These are phyloP conservation scores for Pollimyrus isidori DNA, from an alignment of 2,113 vertebrate species.

Conservation along the genomic window DNA sequence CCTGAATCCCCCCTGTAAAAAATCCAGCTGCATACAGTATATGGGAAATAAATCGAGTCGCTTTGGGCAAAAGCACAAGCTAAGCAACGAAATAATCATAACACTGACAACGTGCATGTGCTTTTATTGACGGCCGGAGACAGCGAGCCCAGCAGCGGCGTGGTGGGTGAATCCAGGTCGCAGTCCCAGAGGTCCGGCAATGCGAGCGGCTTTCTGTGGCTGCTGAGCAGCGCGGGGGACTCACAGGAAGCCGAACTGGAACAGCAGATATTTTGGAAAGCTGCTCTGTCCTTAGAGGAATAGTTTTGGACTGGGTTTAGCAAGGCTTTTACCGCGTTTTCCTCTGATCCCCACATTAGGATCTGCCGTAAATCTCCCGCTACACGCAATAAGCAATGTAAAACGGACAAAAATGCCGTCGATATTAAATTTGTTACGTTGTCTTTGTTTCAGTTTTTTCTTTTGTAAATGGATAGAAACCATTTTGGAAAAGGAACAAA, in stretches of 20 bases:
- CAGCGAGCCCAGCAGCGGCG: not conserved
- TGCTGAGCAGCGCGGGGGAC: not conserved
- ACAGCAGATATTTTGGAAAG: conserved; percentile 3
- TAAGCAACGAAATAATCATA: not conserved
- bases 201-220: not conserved
- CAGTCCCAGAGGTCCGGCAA: conserved; percentile 5
- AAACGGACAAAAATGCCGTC: not conserved
- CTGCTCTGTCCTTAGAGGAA: not conserved
- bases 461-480: not conserved
- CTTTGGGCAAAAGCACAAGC: not conserved
- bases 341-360: not conserved
- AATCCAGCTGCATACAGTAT: not conserved
- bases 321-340: not conserved
- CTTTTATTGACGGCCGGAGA: not conserved
- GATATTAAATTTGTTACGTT: not conserved
- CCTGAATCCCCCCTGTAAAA: not conserved
- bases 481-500: not conserved
- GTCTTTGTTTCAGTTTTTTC: not conserved
- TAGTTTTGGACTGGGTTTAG: not conserved
- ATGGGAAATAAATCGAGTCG: not conserved
- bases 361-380: not conserved
- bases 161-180: not conserved
- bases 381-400: not conserved
- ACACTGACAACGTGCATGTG: not conserved
- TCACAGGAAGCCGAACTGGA: not conserved